Base-by-base conservation (phyloP, 2,797 vertebrate species). In the Orestias chungarensis region DNA sequence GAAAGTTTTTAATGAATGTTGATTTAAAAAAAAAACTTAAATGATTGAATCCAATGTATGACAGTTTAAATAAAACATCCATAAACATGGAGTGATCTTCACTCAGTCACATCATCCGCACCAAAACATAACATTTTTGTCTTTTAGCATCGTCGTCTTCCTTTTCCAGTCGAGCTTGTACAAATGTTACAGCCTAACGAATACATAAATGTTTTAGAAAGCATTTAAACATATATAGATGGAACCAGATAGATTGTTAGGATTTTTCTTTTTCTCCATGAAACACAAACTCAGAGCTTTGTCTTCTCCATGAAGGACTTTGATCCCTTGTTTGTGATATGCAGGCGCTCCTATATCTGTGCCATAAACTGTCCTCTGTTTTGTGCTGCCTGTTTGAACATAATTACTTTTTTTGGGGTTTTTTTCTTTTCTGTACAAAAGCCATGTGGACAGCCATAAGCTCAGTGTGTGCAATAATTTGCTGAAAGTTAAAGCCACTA, bases 261-360 rank as follows among this genome's bases (percentile, higher is more conserved):
- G n/a, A n/a, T n/a, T n/a, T n/a, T n/a, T n/a, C n/a, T n/a, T n/a
- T n/a, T n/a, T n/a, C n/a, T n/a, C n/a, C n/a, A n/a, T n/a, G n/a
- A n/a, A 76, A 77, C 62, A 65, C 70, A 80, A 80, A 33, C 69
- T 77, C 75, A 35, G 64, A 15, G 18, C 46, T 47, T 64, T 68
- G 76, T 66, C 82, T 87, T 81, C 80, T 80, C 80, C 85, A 76
- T 82, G 57, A 42, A 85, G 88, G 82, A 91, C 88, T 90, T 92
- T 87, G 85, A 84, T 84, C 85, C 78, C 33, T 59, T 49, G 64
- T 61, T 89, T 79, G 46, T 5, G 15, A 64, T 74, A 57, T 75
- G 76, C 46, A 80, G 82, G 70, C 31, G 64, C 55, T 78, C 66
- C n/a, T 78, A 59, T 74, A 46, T 46, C 59, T 49, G 18, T 62